Evolutionary conservation across 2,113 vertebrate species (phyloP), one percentile per base, ranked within the genome.

Genomic region (Vulpes vulpes): DNA sequence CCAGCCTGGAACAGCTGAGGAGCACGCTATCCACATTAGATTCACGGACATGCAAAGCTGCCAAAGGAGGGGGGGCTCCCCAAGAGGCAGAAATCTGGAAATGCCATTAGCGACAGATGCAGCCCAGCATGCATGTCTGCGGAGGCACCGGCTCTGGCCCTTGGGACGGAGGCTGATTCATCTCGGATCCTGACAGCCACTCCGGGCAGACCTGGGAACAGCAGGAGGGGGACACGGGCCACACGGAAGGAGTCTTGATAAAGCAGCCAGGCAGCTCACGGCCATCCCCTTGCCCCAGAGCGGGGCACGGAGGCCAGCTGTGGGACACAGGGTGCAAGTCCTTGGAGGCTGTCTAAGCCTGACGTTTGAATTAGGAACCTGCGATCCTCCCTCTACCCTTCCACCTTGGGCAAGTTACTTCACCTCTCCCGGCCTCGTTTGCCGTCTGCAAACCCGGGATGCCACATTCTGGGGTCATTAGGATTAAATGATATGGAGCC

Each of bases 21-120:
- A 53, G 43, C 91, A 82, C 2, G 43, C 82, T 17, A 23, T 67
- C 60, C 59, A 35, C 51, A 30, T 73, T 59, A 94, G 74, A 89
- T 59, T 88, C 96, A 74, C 0, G 5, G 73, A 57, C 22, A 23
- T 8, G n/a, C 62, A 82, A 62, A 69, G 30, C 53, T 96, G 95
- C 94, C 85, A 94, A 82, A 43, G 43, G 83, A 17, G 27, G 53
- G 74, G 69, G 69, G 83, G 14, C 83, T 96, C 86, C 38, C 2
- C 27, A 85, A 67, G 87, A 84, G 81, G 19, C n/a, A 85, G 85
- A 91, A 93, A 96, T 97, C 97, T 98, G 97, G 98, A 96, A 97
- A 97, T 87, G 89, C 94, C 97, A 96, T 97, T 95, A 97, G 92
- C 0, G 11, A 94, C 95, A 98, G 96, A 88, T 85, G 92, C 74